Evolutionary conservation across 2,113 vertebrate genomes (phyloP).

Genomic region (Jacana jacana): DNA sequence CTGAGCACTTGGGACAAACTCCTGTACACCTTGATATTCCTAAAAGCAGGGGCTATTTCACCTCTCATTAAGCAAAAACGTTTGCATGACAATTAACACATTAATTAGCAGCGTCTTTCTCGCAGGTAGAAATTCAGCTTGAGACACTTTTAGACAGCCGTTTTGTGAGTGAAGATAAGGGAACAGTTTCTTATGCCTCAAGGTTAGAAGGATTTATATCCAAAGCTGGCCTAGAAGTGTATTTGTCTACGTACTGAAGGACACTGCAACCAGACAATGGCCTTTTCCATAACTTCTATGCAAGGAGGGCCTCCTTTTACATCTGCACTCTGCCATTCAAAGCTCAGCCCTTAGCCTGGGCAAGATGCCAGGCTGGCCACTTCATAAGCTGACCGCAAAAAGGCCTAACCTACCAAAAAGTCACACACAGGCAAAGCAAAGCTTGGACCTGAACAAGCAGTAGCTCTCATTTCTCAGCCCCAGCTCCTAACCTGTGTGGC

Average conservation of each 20-base stretch:
- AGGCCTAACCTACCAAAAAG: background rate
- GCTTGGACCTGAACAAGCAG: background rate
- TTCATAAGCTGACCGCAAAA: background rate
- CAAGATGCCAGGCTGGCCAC: background rate
- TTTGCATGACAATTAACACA: conserved; percentile 30
- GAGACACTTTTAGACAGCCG: background rate
- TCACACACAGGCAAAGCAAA: background rate
- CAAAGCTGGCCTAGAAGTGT: background rate
- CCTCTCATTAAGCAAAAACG: conserved; percentile 6
- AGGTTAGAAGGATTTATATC: background rate
- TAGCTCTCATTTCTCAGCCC: background rate
- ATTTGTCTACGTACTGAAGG: background rate
- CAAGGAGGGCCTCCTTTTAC: background rate
- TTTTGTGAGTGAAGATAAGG: background rate
- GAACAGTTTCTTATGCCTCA: background rate
- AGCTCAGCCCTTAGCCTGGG: background rate
- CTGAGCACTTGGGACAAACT: background rate
- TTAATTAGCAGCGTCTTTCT: conserved; percentile 12
- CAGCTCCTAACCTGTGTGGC: background rate
- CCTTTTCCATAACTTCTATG: background rate
- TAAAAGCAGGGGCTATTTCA: background rate
- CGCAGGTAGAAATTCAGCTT: background rate
- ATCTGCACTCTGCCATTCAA: background rate
- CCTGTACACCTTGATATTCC: background rate
- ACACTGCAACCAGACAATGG: accelerated